A percentile compares a stretch with the other conserved stretches of the same genome.
Conservation (phyloP, 2,888 invertebrate genomes). For the Thyatira batis region DNA sequence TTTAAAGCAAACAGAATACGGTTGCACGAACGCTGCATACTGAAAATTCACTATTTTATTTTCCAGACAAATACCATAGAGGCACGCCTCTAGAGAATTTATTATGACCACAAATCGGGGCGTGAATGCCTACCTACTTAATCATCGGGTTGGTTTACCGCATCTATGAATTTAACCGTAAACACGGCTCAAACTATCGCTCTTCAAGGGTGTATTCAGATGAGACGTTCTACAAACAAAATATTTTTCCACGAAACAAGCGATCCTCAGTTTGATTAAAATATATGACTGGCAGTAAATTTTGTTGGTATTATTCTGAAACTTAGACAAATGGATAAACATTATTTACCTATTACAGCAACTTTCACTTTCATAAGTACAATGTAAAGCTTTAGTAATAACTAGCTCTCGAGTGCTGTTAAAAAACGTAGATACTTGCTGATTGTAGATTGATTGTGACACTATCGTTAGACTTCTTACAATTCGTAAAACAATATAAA, state of each 20-base stretch:
- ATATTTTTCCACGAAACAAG: not conserved
- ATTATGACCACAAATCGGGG: constrained; percentile 1
- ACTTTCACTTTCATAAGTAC: too few relatives aligned
- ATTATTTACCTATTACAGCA: too few relatives aligned
- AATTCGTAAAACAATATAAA: too few relatives aligned
- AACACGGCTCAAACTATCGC: not conserved
- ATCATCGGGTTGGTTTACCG: constrained; percentile 2
- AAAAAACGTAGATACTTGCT: too few relatives aligned
- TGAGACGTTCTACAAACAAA: not conserved
- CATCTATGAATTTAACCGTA: constrained; percentile 1
- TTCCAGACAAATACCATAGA: not conserved
- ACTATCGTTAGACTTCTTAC: too few relatives aligned
- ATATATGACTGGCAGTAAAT: too few relatives aligned
- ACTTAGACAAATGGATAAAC: too few relatives aligned
- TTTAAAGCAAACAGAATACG: not conserved
- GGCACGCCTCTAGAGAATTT: not conserved
- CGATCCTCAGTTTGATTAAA: too few relatives aligned
- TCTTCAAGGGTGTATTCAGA: not conserved
- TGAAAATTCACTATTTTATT: not conserved
- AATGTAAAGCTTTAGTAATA: too few relatives aligned
- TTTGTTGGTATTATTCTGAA: too few relatives aligned
- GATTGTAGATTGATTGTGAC: too few relatives aligned
- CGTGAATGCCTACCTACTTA: constrained; percentile 2
- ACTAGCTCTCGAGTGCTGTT: too few relatives aligned
- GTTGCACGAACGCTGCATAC: not conserved